Percentiles rank a stretch among this genome's conserved stretches.
Evolutionary conservation across 2,113 vertebrate genomes (phyloP).

Genomic region (Rousettus leschenaultii): DNA sequence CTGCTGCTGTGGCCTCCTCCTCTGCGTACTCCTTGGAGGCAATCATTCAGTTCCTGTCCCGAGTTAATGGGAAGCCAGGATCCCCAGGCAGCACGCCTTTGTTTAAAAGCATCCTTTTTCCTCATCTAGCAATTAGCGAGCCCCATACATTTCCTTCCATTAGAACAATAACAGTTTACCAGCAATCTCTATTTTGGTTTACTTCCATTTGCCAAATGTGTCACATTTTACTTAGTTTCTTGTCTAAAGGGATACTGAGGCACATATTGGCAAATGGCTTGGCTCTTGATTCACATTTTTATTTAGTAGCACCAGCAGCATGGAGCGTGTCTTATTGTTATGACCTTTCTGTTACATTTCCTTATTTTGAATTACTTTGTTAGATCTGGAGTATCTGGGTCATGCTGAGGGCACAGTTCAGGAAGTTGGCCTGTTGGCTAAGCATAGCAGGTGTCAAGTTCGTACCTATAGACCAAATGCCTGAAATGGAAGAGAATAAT

Average conservation of each 20-base stretch:
- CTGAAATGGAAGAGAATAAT: constrained; percentile 14
- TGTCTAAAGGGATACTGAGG: neutral
- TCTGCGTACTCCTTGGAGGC: neutral
- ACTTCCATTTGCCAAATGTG: neutral
- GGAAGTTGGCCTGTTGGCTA: neutral
- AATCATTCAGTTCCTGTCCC: neutral
- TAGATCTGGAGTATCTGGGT: neutral
- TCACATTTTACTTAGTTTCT: neutral
- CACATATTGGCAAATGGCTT: neutral
- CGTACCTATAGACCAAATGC: neutral
- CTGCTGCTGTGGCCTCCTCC: neutral
- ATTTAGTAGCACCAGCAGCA: neutral
- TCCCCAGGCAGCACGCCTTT: neutral
- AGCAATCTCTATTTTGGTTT: neutral
- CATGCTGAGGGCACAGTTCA: neutral
- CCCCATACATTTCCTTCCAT: neutral
- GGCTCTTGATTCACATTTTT: neutral
- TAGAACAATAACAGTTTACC: neutral
- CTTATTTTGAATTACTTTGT: neutral
- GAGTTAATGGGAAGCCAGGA: neutral
- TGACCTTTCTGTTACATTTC: neutral
- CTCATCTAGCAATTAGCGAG: neutral
- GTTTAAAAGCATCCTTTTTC: constrained; percentile 10
- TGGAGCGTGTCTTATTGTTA: neutral
- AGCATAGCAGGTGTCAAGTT: neutral